Evolutionary conservation across 2,888 invertebrate genomes (phyloP), one percentile per base, ranked within the genome.

Genomic region (Rhyacophila evoluta): DNA sequence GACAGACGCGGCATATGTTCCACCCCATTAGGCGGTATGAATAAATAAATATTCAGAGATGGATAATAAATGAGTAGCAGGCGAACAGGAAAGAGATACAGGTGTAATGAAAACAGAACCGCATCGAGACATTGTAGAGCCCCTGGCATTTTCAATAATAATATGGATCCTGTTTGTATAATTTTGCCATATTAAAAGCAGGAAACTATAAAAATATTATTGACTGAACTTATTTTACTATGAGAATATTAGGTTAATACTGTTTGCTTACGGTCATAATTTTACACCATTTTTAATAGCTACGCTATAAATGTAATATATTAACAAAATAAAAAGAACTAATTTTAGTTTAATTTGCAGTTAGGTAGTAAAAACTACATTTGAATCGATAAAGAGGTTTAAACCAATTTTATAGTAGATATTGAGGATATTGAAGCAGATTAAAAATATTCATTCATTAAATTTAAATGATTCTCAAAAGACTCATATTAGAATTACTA

Each of bases 1-100:
- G n/a, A 71, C 71, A 69, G 12, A 76, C 75, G 78, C 74, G 73
- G 71, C 81, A 81, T 78, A 73, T 81, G 81, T 81, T 81, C 72
- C 74, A 71, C 79, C 74, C 79, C 76, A 79, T 79, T 79, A 77
- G 79, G 41, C 77, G 67, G 69, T 55, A 72, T 78, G 81, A 79
- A 81, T 81, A 80, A 74, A 79, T 79, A 79, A 80, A 78, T 81
- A 81, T 80, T 73, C 75, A 77, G 72, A 15, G 72, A 36, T 37
- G 68, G 33, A 72, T 78, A 78, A 78, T 78, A 78, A 78, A 75
- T 28, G 69, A 38, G 75, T 73, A 73, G 19, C 67, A 75, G 78
- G 38, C 67, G 68, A 77, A 69, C 77, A 81, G 81, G 76, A 81
- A 77, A 68, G 73, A 73, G 29, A 41, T 75, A 80, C 80, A 80